Percentiles rank a stretch among this genome's conserved stretches.
Evolutionary conservation across 2,113 vertebrate genomes (phyloP).

Genomic region (Plotosus lineatus): DNA sequence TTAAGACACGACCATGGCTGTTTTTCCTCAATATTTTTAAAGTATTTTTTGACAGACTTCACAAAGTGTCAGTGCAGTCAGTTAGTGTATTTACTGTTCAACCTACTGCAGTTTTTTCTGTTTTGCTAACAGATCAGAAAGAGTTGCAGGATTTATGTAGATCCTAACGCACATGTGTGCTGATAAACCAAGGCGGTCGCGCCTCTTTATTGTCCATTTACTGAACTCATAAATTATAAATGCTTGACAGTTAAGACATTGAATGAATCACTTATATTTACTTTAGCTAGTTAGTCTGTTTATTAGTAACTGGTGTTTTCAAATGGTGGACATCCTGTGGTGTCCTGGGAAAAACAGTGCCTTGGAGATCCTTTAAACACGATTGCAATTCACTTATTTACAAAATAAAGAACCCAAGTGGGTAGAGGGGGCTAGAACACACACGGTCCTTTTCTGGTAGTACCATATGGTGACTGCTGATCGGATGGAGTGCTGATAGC

Average conservation of each 20-base stretch:
- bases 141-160: not conserved
- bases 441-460: not conserved
- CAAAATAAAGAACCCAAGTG: not conserved
- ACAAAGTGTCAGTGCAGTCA: not conserved
- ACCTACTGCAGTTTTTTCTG: not conserved
- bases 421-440: not conserved
- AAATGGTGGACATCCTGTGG: not conserved
- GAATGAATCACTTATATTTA: not conserved
- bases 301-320: slow-evolving; percentile 19
- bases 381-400: not conserved
- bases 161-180: not conserved
- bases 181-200: slow-evolving; percentile 25
- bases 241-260: not conserved
- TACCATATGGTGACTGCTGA: slow-evolving; percentile 31
- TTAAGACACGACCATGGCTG: not conserved
- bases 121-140: not conserved
- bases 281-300: no score
- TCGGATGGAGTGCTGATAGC: slow-evolving; percentile 12
- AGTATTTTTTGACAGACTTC: not conserved
- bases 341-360: not conserved
- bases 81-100: not conserved
- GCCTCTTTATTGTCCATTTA: slow-evolving; percentile 25
- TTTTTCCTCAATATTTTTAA: not conserved
- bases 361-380: not conserved
- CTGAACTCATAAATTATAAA: slow-evolving; percentile 9